phyloP scores from a whole-genome alignment of 2,113 vertebrate genomes.

The Eptesicus fuscus region DNA sequence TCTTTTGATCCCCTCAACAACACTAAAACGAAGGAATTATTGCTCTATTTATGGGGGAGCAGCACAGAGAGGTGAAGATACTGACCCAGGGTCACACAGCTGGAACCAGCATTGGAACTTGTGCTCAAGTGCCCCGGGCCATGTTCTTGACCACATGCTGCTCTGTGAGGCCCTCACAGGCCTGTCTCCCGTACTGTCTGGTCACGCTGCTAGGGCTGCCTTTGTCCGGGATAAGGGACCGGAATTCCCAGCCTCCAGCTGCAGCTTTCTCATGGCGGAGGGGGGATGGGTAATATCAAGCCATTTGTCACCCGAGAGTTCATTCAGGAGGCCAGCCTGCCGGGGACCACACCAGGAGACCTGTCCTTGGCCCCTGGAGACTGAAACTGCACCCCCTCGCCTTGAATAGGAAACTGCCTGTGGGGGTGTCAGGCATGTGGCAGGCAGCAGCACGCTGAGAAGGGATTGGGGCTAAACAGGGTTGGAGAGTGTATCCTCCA shows the following conservation, averaged over 20 bases:
- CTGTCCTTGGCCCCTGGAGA: background rate
- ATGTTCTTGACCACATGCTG: background rate
- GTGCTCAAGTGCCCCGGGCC: background rate
- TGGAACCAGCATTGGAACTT: no score
- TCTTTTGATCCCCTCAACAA: fast-evolving
- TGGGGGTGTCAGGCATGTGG: background rate
- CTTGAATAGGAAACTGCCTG: background rate
- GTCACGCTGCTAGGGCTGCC: background rate
- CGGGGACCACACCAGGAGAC: background rate
- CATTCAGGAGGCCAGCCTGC: background rate
- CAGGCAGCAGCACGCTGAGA: background rate
- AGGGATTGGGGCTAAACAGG: background rate
- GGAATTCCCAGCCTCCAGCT: background rate
- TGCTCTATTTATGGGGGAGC: background rate
- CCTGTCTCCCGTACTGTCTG: background rate
- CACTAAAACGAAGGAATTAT: background rate
- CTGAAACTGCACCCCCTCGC: background rate
- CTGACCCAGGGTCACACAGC: background rate
- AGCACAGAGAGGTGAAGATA: background rate
- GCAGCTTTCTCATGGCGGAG: background rate
- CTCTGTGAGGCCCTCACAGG: background rate
- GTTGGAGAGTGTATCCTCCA: background rate
- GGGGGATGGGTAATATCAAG: background rate
- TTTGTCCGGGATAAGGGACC: background rate
- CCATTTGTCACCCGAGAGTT: background rate